phyloP scores from a whole-genome alignment of 1,140 invertebrate species.

The Papilio dardanus region DNA sequence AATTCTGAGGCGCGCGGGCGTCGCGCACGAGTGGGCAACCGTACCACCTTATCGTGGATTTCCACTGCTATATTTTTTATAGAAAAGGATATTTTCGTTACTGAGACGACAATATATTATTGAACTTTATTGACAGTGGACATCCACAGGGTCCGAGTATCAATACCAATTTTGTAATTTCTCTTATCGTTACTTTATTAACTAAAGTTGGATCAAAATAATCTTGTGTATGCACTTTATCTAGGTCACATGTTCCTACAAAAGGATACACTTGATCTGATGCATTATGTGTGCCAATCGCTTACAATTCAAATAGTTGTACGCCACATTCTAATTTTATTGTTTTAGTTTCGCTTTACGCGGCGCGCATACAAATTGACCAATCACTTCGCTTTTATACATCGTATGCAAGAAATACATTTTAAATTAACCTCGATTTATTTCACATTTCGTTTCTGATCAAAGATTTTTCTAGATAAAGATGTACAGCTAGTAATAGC shows the following conservation, averaged over 20 bases:
- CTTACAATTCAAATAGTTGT: constrained; percentile 17
- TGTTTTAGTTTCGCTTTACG: constrained; percentile 26
- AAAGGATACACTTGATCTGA: neutral
- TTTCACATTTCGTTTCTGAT: neutral
- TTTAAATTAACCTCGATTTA: neutral
- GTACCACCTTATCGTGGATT: neutral
- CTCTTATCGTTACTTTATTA: neutral
- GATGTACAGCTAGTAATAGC: too few relatives aligned
- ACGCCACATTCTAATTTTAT: constrained; percentile 28
- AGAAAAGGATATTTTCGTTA: too few relatives aligned
- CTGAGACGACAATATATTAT: too few relatives aligned
- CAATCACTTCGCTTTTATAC: constrained; percentile 18
- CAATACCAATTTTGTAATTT: neutral
- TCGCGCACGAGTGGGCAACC: constrained; percentile 30
- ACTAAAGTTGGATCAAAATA: neutral
- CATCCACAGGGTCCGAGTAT: too few relatives aligned
- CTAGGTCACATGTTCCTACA: neutral
- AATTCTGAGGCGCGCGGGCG: constrained; percentile 3
- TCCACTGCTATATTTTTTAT: neutral
- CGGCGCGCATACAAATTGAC: constrained; percentile 19
- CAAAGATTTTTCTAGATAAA: neutral
- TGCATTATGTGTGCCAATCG: constrained; percentile 16
- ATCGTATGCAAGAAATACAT: constrained; percentile 9
- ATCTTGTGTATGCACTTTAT: neutral
- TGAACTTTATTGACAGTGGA: too few relatives aligned